Evolutionary conservation across 2,888 invertebrate species (phyloP).

Genomic region (Megamerina dolium): DNA sequence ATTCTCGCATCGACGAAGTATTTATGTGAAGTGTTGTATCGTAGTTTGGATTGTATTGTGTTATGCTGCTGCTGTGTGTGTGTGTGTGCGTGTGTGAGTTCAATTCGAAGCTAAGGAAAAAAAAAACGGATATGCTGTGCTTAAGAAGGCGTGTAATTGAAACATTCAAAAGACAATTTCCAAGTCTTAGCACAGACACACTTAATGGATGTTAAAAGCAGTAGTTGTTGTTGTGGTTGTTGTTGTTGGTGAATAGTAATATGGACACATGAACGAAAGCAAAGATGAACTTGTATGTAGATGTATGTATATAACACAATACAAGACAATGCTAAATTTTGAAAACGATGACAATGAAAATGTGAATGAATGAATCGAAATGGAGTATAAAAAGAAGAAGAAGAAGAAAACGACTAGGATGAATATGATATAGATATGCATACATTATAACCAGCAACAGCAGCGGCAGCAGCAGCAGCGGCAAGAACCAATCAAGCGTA

Average conservation of each 20-base stretch:
- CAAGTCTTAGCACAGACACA: slow-evolving; percentile 48
- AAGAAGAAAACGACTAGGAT: slow-evolving; percentile 6
- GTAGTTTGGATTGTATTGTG: slow-evolving; percentile 15
- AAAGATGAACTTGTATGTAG: too few species aligned
- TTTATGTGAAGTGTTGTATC: slow-evolving; percentile 9
- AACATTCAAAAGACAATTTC: slow-evolving; percentile 51
- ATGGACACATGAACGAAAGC: too few species aligned
- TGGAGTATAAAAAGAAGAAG: slow-evolving; percentile 6
- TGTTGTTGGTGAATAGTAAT: too few species aligned
- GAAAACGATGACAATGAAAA: slow-evolving; percentile 30
- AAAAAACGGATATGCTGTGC: slow-evolving; percentile 45
- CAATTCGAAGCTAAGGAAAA: too few species aligned
- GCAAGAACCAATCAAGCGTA: slow-evolving; percentile 20
- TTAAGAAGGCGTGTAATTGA: slow-evolving; percentile 53
- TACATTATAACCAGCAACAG: slow-evolving; percentile 1
- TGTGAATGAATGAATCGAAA: not conserved
- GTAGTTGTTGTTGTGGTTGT: slow-evolving; percentile 12
- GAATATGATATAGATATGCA: not conserved
- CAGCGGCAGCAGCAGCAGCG: slow-evolving; percentile 8
- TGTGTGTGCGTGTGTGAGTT: slow-evolving; percentile 18
- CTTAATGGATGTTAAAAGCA: slow-evolving; percentile 29
- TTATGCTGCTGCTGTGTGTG: slow-evolving; percentile 10
- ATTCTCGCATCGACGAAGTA: slow-evolving; percentile 4
- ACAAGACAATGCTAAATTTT: too few species aligned
- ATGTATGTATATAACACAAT: too few species aligned